Evolutionary conservation across 2,113 vertebrate species (phyloP).

Genomic region (Chrysochloris asiatica): DNA sequence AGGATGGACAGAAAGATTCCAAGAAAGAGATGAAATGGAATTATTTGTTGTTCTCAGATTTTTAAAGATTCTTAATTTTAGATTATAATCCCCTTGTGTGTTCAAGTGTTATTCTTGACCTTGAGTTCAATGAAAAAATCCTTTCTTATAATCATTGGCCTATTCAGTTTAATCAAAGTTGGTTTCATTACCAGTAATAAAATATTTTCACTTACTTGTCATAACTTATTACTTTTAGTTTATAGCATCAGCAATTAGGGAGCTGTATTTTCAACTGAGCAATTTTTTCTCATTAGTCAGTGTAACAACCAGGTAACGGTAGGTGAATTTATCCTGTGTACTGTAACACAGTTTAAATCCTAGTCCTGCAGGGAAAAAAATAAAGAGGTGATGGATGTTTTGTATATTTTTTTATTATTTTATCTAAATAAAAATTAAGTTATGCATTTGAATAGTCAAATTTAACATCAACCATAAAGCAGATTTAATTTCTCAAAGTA

Average conservation of each 20-base stretch:
- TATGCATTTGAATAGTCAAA: background rate
- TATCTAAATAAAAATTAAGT: background rate
- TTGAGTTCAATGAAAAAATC: constrained; percentile 19
- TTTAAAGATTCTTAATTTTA: background rate
- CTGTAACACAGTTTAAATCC: background rate
- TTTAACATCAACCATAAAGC: background rate
- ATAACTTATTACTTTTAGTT: constrained; percentile 29
- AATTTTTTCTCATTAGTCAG: background rate
- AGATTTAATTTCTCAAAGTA: background rate
- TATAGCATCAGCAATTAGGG: background rate
- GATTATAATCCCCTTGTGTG: background rate
- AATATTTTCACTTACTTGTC: constrained; percentile 3
- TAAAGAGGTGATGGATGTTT: background rate
- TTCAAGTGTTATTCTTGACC: background rate
- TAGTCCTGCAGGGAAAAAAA: background rate
- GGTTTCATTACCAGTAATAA: background rate
- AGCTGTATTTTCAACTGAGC: constrained; percentile 9
- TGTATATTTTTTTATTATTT: background rate
- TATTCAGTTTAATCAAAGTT: constrained; percentile 6
- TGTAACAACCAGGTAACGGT: background rate
- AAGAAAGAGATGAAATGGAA: background rate
- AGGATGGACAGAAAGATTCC: background rate
- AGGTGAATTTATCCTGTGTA: background rate
- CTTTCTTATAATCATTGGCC: background rate
- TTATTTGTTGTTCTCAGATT: background rate